Evolutionary conservation across 2,113 vertebrate species (phyloP).

Genomic region (Corythoichthys intestinalis): DNA sequence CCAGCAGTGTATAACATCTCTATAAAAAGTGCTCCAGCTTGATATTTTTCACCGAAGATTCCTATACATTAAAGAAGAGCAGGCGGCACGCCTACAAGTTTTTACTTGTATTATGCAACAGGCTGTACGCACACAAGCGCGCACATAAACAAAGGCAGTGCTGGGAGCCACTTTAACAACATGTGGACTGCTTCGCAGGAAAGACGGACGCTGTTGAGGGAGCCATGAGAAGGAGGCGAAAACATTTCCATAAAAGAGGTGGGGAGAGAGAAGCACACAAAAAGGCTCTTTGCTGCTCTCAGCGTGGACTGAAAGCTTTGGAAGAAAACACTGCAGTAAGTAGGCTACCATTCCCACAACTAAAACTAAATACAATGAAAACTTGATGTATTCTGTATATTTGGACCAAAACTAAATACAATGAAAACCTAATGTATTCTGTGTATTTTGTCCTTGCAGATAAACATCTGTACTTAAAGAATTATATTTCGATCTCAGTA

Average conservation of each 20-base stretch:
- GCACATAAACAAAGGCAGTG: conserved; percentile 11
- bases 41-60: neutral
- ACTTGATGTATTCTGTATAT: too few relatives aligned
- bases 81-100: neutral
- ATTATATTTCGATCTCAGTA: conserved; percentile 16
- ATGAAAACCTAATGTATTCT: too few relatives aligned
- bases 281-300: conserved; percentile 36
- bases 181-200: conserved; percentile 27
- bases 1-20: neutral
- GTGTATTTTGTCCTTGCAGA: conserved; percentile 11
- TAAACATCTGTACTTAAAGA: conserved; percentile 19
- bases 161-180: conserved; percentile 29
- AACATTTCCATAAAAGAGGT: conserved; percentile 36
- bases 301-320: conserved; percentile 8
- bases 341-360: neutral
- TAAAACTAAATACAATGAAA: neutral
- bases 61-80: conserved; percentile 1
- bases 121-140: neutral
- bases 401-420: conserved; percentile 3
- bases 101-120: conserved; percentile 30
- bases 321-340: conserved; percentile 7
- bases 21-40: neutral
- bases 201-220: conserved; percentile 43
- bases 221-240: conserved; percentile 40
- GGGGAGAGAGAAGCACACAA: conserved; percentile 37